phyloP scores from a whole-genome alignment of 2,113 vertebrate species.

The Perognathus longimembris region DNA sequence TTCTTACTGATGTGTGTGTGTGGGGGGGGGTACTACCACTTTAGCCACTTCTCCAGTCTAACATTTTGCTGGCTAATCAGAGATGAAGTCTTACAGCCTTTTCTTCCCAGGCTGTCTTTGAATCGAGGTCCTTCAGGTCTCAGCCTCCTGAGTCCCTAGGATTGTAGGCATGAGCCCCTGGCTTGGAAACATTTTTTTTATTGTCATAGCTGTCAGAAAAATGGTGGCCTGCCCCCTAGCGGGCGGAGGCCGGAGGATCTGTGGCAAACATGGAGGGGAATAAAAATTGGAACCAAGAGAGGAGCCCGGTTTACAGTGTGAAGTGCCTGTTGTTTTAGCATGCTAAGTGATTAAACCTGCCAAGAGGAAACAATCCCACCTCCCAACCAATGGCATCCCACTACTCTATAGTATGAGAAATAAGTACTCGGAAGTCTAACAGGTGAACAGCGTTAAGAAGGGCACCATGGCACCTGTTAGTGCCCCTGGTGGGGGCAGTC shows the following conservation, averaged over 20 bases:
- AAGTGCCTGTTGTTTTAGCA: not conserved
- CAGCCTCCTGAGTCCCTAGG: no score
- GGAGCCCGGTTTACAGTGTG: not conserved
- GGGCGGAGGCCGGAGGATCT: not conserved
- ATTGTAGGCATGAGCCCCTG: no score
- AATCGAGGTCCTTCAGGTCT: no score
- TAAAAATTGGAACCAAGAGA: conserved; percentile 26
- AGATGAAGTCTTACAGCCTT: no score
- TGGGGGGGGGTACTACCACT: no score
- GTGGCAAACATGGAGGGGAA: not conserved
- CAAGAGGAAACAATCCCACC: not conserved
- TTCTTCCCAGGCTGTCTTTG: no score
- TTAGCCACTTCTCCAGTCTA: no score
- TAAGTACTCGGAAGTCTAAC: conserved; percentile 7
- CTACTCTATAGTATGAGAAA: not conserved
- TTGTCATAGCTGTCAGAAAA: not conserved
- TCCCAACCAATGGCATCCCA: not conserved
- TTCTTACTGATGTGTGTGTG: no score
- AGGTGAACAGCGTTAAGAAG: not conserved
- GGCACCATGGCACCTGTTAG: not conserved
- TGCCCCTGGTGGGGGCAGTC: not conserved
- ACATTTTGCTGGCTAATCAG: no score
- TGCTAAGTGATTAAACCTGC: not conserved
- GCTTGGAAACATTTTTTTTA: not conserved
- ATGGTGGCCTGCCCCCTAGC: not conserved